Evolutionary conservation across 1,140 invertebrate species (phyloP), one percentile per base, ranked within the genome.

Genomic region (Wiebesia pumilae): DNA sequence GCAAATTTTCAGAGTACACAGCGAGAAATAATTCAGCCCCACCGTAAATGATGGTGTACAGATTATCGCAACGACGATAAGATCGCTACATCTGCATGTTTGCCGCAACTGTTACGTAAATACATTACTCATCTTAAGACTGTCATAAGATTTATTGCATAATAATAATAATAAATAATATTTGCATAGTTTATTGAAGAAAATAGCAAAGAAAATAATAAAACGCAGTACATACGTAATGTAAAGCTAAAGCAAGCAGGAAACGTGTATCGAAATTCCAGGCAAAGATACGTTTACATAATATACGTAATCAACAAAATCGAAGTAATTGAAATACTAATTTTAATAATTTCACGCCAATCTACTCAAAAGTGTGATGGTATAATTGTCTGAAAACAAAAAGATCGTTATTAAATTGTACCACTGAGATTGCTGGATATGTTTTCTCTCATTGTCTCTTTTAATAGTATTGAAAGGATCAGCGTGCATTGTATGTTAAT

Each of bases 81-180:
- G 33, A 71, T 71, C 69, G 21, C 19, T 6, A 38, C 40, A 71
- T 71, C 69, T 71, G 16, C 58, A 71, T 38, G 69, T 71, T 71
- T 71, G 69, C 6, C 6, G 35, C 33, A 71, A 38, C 9, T 62
- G 27, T 62, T 71, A 19, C 69, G 69, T 71, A 71, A 71, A 71
- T 38, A 71, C 33, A 71, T 71, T 71, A 71, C 33, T 71, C 69
- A 71, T 71, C 33, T 71, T 38, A 38, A 71, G 35, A 71, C 35
- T 24, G 30, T 38, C n/a, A 38, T 71, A 71, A 71, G 40, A 71
- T 71, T 38, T 40, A 71, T 71, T 71, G 19, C 35, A 71, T 38
- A 71, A 71, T 71, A 71, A 69, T 71, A 71, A 69, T 35, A 69
- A 38, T 62, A 62, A 62, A 62, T 62, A 71, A 38, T 71, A 71